Evolutionary conservation across 2,797 vertebrate species (phyloP).

Genomic region (Myotis findleyi): DNA sequence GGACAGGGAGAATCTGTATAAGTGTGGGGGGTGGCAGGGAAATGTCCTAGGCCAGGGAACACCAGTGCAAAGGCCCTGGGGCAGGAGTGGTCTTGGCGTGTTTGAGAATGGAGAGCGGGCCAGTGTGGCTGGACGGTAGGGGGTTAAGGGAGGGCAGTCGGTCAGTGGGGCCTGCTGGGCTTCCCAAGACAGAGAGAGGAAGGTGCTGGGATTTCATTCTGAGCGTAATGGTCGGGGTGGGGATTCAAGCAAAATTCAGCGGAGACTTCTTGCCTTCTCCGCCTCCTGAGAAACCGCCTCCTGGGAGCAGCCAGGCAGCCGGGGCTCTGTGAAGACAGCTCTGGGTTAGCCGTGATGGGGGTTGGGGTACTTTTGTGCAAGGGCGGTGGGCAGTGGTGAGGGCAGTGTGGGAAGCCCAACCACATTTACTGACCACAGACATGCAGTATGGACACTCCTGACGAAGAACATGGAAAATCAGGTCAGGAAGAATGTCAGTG

Average conservation of each 20-base stretch:
- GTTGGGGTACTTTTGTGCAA: neutral
- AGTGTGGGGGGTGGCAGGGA: neutral
- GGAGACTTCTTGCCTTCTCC: neutral
- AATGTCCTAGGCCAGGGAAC: neutral
- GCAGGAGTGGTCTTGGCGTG: neutral
- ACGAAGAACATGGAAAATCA: neutral
- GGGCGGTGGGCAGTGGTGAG: neutral
- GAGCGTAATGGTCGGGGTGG: neutral
- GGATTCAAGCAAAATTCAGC: neutral
- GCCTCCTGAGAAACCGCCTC: neutral
- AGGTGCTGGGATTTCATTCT: neutral
- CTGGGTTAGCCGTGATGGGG: neutral
- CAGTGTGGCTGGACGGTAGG: neutral
- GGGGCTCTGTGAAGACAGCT: neutral
- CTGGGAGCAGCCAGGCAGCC: neutral
- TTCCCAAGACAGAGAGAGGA: neutral
- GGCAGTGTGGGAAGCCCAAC: neutral
- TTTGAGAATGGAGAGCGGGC: neutral
- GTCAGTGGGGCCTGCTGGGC: rapidly evolving
- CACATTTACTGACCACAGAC: neutral
- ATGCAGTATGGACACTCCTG: neutral
- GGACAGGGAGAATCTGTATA: neutral
- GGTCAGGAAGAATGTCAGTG: neutral
- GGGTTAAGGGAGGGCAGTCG: too few relatives aligned
- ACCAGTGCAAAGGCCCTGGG: neutral